A percentile compares a stretch with the other conserved stretches of the same genome.
Evolutionary conservation across 1,140 invertebrate genomes (phyloP).

Genomic region (Mylabris phalerata): DNA sequence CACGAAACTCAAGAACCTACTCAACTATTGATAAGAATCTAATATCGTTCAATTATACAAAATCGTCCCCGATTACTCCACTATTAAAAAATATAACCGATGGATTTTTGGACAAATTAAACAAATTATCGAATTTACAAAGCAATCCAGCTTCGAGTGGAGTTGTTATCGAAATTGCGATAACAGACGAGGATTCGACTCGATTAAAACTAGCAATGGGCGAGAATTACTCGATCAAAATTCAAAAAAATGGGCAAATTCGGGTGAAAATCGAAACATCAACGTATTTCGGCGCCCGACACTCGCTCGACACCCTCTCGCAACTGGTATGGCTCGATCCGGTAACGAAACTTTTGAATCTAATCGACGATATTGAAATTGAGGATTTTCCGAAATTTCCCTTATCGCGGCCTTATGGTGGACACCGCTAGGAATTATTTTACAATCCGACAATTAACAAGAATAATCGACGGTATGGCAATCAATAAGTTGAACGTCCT

Average conservation of each 20-base stretch:
- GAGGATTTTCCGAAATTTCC: constrained; percentile 52
- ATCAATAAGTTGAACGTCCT: constrained; percentile 73
- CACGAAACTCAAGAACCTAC: neutral
- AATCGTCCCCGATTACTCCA: too few relatives aligned
- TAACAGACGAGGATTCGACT: too few relatives aligned
- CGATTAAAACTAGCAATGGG: constrained; percentile 53
- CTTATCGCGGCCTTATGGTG: constrained; percentile 64
- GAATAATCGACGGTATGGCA: constrained; percentile 69
- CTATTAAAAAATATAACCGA: too few relatives aligned
- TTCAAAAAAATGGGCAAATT: constrained; percentile 47
- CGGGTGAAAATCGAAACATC: constrained; percentile 55
- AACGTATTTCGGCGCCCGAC: constrained; percentile 67
- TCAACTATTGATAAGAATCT: neutral
- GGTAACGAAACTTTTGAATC: constrained; percentile 48
- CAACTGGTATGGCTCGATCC: constrained; percentile 69
- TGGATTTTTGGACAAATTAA: too few relatives aligned
- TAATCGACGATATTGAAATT: constrained; percentile 45
- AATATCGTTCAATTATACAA: neutral
- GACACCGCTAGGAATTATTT: constrained; percentile 73
- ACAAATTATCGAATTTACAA: too few relatives aligned
- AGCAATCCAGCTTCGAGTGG: too few relatives aligned
- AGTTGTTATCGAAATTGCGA: too few relatives aligned
- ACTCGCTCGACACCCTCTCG: constrained; percentile 68
- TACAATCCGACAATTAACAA: constrained; percentile 55
- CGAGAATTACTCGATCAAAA: constrained; percentile 61